phyloP scores from a whole-genome alignment of 2,797 vertebrate species.

The Gambusia yucatana region DNA sequence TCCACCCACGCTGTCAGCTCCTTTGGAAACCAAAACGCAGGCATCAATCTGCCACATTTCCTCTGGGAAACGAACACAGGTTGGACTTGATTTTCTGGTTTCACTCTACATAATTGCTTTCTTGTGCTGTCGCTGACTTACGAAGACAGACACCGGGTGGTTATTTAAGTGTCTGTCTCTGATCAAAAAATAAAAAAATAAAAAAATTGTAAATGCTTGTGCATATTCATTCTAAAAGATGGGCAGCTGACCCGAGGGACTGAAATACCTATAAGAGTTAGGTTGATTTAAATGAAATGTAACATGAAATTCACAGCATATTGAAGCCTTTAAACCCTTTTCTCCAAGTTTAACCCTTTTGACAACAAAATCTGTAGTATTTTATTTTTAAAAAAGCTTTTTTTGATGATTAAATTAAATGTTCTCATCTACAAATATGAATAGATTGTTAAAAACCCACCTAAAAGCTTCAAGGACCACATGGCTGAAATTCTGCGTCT shows the following conservation, averaged over 20 bases:
- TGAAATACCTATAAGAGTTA: constrained; percentile 1
- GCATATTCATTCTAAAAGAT: constrained; percentile 49
- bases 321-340: constrained; percentile 13
- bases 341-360: constrained; percentile 19
- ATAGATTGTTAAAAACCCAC: constrained; percentile 11
- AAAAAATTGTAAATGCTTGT: constrained; percentile 35
- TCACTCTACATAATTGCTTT: constrained; percentile 66
- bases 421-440: background rate
- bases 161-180: constrained; percentile 54
- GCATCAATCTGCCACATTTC: constrained; percentile 65
- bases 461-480: constrained; percentile 31
- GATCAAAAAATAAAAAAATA: constrained; percentile 23
- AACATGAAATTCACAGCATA: constrained; percentile 15
- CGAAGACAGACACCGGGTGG: constrained; percentile 36
- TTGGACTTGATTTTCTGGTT: constrained; percentile 67
- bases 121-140: constrained; percentile 49
- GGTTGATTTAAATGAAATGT: constrained; percentile 22
- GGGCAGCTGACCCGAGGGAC: constrained; percentile 28
- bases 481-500: constrained; percentile 14
- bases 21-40: constrained; percentile 61
- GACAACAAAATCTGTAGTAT: constrained; percentile 27
- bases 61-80: constrained; percentile 63
- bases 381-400: constrained; percentile 5
- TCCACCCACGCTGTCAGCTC: constrained; percentile 56
- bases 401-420: background rate